These are phyloP conservation scores for Apamea anceps DNA, from an alignment of 2,888 invertebrate species.

Conservation along the genomic window DNA sequence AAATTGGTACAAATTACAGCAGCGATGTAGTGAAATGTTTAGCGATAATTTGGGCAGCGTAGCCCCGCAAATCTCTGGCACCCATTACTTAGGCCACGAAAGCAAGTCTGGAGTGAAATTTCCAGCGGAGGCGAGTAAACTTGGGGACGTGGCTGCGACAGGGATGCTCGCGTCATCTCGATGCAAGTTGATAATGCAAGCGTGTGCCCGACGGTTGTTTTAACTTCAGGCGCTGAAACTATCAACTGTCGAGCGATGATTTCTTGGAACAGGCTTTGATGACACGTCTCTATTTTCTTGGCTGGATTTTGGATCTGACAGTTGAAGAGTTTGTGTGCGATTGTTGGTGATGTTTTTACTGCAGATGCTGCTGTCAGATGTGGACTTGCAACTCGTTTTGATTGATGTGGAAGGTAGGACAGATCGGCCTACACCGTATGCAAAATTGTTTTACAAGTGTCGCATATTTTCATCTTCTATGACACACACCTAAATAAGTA, in stretches of 20 bases:
- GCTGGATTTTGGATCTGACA: constrained; percentile 15
- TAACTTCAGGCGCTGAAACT: constrained; percentile 73
- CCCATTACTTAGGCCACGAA: constrained; percentile 69
- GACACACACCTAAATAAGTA: not conserved
- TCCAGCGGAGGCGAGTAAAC: constrained; percentile 87
- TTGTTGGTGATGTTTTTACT: not conserved
- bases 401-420: not conserved
- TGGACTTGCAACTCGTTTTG: not conserved
- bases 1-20: not conserved
- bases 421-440: no score
- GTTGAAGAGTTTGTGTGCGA: not conserved
- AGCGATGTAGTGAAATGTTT: not conserved
- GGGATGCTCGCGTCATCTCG: constrained; percentile 86
- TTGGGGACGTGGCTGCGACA: constrained; percentile 88
- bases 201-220: constrained; percentile 75
- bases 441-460: not conserved
- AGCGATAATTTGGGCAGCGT: not conserved
- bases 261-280: constrained; percentile 61
- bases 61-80: constrained; percentile 38
- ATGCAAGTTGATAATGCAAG: constrained; percentile 86
- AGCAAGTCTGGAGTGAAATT: constrained; percentile 88
- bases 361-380: not conserved
- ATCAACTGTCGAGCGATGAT: constrained; percentile 68
- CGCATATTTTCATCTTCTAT: not conserved
- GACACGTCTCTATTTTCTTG: constrained; percentile 43